Evolutionary conservation across 2,113 vertebrate species (phyloP), one percentile per base, ranked within the genome.

Genomic region (Macquaria australasica): DNA sequence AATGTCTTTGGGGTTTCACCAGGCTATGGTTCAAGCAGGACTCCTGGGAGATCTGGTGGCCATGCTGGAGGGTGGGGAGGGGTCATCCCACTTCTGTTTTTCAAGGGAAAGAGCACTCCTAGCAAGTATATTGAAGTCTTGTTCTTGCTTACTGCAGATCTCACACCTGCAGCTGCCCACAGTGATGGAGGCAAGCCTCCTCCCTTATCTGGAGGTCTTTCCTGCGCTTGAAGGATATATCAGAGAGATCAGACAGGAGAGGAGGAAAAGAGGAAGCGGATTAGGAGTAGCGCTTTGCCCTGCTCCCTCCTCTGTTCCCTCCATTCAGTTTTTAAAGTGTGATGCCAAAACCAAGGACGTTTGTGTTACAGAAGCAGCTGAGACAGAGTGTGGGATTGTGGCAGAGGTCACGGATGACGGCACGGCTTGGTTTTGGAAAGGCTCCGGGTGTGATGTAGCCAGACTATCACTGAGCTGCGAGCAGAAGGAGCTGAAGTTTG

Each of bases 161-260:
- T 91, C 77, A 7, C 91, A 94, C 18, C 59, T 86, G n/a, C 89
- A 94, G 60, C 88, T 96, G 7, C 45, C 83, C 15, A 63, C 85
- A 15, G 84, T 93, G 58, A 93, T 97, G 86, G 95, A 96, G 83
- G 76, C 81, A 2, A 93, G 86, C 23, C 83, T 97, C 37, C 70
- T 94, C 9, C 95, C 95, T 51, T 95, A 94, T 64, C 63, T 94
- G 34, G 68, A 84, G n/a, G 67, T 90, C 55, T 93, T 94, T 72
- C 95, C 96, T 63, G 69, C 53, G 2, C 90, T 97, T 15, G 9
- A 84, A 14, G 70, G 67, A 64, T 95, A 92, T 50, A 28, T 88
- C 43, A 86, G 69, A 45, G 92, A 92, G 56, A 87, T 92, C 77
- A 83, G 70, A 81, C 28, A 79, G 59, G 89, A 92, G 12, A 89